Evolutionary conservation across 1,140 invertebrate genomes (phyloP), one percentile per base, ranked within the genome.

Genomic region (Papilio polytes): DNA sequence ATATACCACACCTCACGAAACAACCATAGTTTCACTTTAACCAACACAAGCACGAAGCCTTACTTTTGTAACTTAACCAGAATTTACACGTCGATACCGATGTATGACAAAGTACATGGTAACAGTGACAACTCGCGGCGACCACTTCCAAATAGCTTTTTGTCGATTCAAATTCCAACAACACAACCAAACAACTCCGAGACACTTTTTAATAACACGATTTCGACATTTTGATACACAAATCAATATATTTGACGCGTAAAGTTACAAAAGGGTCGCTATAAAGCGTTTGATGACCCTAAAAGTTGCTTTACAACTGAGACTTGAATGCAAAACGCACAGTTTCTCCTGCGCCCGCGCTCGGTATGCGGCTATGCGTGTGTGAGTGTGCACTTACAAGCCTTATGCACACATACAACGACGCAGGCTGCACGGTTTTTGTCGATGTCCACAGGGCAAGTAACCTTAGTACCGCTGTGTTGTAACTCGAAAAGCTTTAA

Each of bases 371-470:
- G 80, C 26, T 74, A 63, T 76, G 78, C 4, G 4, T 87, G 89
- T 91, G 87, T 91, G 93, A 59, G 89, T 88, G 86, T 53, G 53
- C 83, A 77, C 74, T 18, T 53, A 87, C 85, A 86, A 46, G 66
- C 41, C 48, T 74, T 78, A 88, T 86, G 48, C 90, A 92, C 90
- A 94, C 90, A 84, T 1, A 12, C 6, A 77, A 15, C 66, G 22
- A 63, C 72, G 81, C 85, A 91, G 88, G 89, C 91, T 93, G 91
- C 91, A 94, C 90, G 92, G 93, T 94, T 94, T 94, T 94, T 94
- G 93, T 94, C 88, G 91, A 94, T 94, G 92, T 94, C 93, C 93
- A 94, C 92, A 88, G 93, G 93, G 93, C 93, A 94, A 93, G 88
- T 94, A 94, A 91, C 91, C 89, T 88, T 80, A 91, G 82, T 80